phyloP scores from a whole-genome alignment of 1,140 invertebrate genomes.

The Tachypleus tridentatus region DNA sequence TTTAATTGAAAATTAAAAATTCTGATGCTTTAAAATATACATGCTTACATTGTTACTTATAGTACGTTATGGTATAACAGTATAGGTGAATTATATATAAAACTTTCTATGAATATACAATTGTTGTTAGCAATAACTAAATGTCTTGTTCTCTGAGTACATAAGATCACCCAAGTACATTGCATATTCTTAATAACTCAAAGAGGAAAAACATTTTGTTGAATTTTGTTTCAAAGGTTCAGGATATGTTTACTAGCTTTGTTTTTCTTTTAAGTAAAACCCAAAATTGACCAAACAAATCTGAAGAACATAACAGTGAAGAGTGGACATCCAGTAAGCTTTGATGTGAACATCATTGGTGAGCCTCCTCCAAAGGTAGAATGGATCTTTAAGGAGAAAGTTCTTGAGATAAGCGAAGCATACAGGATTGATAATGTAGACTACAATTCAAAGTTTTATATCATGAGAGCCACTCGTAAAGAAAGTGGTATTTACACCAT shows the following conservation, averaged over 20 bases:
- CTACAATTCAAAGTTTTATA: slow-evolving; percentile 77
- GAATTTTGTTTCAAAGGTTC: too few relatives aligned
- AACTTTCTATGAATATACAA: too few relatives aligned
- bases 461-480: slow-evolving; percentile 62
- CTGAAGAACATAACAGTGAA: slow-evolving; percentile 72
- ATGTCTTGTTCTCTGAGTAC: too few relatives aligned
- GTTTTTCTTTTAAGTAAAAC: slow-evolving; percentile 54
- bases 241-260: too few relatives aligned
- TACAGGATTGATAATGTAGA: slow-evolving; percentile 67
- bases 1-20: too few relatives aligned
- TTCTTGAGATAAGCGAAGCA: slow-evolving; percentile 15
- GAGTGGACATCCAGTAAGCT: slow-evolving; percentile 74
- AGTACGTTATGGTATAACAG: too few relatives aligned
- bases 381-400: slow-evolving; percentile 72
- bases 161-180: too few relatives aligned
- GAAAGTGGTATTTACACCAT: slow-evolving; percentile 81
- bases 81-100: too few relatives aligned
- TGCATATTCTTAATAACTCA: too few relatives aligned
- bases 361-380: slow-evolving; percentile 84
- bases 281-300: slow-evolving; percentile 81
- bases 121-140: too few relatives aligned
- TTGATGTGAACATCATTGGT: slow-evolving; percentile 85
- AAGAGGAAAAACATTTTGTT: too few relatives aligned
- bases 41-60: too few relatives aligned
- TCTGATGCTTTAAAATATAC: background rate